Percentiles rank a stretch among this genome's conserved stretches.
phyloP scores from a whole-genome alignment of 2,888 invertebrate species.

The Geophilus truncorum region DNA sequence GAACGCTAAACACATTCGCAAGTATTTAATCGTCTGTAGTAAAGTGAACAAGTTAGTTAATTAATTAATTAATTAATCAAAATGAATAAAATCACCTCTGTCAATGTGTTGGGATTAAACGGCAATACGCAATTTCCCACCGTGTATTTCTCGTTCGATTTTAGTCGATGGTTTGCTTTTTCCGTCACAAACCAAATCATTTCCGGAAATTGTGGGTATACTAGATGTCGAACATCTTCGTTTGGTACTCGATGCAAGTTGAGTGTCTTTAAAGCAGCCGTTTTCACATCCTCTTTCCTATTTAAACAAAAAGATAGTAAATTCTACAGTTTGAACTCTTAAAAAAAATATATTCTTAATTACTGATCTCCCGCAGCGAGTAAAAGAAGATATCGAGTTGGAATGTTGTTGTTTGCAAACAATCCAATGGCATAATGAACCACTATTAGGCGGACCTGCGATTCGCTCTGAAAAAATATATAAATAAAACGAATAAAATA shows the following conservation, averaged over 20 bases:
- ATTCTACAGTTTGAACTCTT: constrained; percentile 1
- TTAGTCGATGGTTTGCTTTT: constrained; percentile 40
- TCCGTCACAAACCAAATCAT: background rate
- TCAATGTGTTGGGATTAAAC: constrained; percentile 64
- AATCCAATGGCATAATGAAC: constrained; percentile 74
- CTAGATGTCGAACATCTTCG: background rate
- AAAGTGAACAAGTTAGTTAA: constrained; percentile 38
- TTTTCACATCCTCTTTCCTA: constrained; percentile 27
- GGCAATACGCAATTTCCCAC: constrained; percentile 54
- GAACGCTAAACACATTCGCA: constrained; percentile 71
- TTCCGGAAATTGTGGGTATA: constrained; percentile 4
- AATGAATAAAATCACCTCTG: constrained; percentile 68
- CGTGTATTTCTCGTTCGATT: constrained; percentile 42
- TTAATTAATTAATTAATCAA: background rate
- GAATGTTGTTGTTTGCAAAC: constrained; percentile 74
- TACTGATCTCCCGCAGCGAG: constrained; percentile 65
- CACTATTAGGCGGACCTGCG: constrained; percentile 74
- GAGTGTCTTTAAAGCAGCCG: background rate
- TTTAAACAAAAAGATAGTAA: constrained; percentile 39
- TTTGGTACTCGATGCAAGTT: background rate
- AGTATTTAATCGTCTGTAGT: constrained; percentile 70
- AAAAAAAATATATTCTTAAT: background rate
- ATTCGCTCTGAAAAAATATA: constrained; percentile 51
- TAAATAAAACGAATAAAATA: background rate
- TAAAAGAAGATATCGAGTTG: constrained; percentile 73